phyloP scores from a whole-genome alignment of 2,888 invertebrate genomes.

The Cremastinae sp. region DNA sequence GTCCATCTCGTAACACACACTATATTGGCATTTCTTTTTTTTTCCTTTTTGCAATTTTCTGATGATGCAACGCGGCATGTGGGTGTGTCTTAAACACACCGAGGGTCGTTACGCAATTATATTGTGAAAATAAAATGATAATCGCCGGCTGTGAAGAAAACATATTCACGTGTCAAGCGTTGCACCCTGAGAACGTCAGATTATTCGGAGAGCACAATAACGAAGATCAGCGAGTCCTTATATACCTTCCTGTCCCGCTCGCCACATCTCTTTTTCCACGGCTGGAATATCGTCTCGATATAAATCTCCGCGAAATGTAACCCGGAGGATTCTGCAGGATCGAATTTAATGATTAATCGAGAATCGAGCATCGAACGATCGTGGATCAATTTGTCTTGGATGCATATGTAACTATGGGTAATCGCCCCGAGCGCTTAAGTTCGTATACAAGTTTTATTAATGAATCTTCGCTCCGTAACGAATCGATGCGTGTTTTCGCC shows the following conservation, averaged over 20 bases:
- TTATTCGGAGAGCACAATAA: slow-evolving; percentile 54
- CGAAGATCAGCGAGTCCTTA: slow-evolving; percentile 26
- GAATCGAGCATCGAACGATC: slow-evolving; percentile 66
- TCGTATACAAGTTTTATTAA: slow-evolving; percentile 68
- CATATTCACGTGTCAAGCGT: slow-evolving; percentile 42
- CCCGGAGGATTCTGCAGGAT: slow-evolving; percentile 63
- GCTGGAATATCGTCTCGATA: neutral
- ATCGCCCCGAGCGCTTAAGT: slow-evolving; percentile 62
- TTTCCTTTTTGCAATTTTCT: slow-evolving; percentile 13
- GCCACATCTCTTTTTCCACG: slow-evolving; percentile 2
- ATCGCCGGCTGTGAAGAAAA: slow-evolving; percentile 30
- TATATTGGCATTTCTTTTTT: neutral
- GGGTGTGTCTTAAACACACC: slow-evolving; percentile 14
- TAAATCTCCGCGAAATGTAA: slow-evolving; percentile 30
- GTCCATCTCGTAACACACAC: neutral
- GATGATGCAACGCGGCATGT: slow-evolving; percentile 20
- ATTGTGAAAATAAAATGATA: slow-evolving; percentile 38
- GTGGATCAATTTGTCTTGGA: slow-evolving; percentile 71
- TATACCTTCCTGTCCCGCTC: slow-evolving; percentile 18
- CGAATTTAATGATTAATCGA: slow-evolving; percentile 73
- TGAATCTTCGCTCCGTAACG: slow-evolving; percentile 60
- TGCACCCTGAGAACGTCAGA: slow-evolving; percentile 24
- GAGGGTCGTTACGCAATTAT: slow-evolving; percentile 17
- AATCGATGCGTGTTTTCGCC: slow-evolving; percentile 35
- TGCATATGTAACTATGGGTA: slow-evolving; percentile 48